Conservation (phyloP, 2,113 vertebrate genomes). For the Mystacornis crossleyi region DNA sequence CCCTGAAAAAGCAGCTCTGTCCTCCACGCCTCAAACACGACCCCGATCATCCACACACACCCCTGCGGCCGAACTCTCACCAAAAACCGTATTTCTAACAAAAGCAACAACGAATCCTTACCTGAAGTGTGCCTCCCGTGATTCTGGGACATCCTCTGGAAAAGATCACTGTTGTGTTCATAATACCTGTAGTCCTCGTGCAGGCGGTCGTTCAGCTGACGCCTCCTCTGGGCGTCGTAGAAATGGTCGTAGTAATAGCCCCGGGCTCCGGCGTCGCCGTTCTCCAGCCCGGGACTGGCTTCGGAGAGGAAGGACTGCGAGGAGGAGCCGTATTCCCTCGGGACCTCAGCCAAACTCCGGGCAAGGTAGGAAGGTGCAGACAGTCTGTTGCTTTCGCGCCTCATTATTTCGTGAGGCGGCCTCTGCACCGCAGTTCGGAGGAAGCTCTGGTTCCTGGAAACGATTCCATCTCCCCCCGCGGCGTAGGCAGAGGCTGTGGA, state of each 20-base stretch:
- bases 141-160: conserved; percentile 87
- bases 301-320: conserved; percentile 90
- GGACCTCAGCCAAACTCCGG: conserved; percentile 85
- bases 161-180: conserved; percentile 87
- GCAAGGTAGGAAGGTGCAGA: conserved; percentile 91
- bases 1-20: neutral
- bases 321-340: conserved; percentile 87
- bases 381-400: conserved; percentile 91
- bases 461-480: conserved; percentile 75
- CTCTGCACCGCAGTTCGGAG: conserved; percentile 84
- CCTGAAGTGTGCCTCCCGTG: conserved; percentile 88
- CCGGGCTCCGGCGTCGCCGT: conserved; percentile 82
- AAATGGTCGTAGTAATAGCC: conserved; percentile 87
- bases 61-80: accelerated
- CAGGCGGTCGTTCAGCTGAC: conserved; percentile 80
- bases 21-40: accelerated
- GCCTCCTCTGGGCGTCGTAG: conserved; percentile 85
- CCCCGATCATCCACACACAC: accelerated
- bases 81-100: accelerated
- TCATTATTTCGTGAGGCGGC: conserved; percentile 85
- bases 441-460: conserved; percentile 89
- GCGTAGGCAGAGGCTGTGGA: conserved; percentile 76
- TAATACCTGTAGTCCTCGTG: conserved; percentile 93
- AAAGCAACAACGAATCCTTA: neutral
- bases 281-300: conserved; percentile 81